Evolutionary conservation across 2,113 vertebrate genomes (phyloP), one percentile per base, ranked within the genome.

Genomic region (Centropristis striata): DNA sequence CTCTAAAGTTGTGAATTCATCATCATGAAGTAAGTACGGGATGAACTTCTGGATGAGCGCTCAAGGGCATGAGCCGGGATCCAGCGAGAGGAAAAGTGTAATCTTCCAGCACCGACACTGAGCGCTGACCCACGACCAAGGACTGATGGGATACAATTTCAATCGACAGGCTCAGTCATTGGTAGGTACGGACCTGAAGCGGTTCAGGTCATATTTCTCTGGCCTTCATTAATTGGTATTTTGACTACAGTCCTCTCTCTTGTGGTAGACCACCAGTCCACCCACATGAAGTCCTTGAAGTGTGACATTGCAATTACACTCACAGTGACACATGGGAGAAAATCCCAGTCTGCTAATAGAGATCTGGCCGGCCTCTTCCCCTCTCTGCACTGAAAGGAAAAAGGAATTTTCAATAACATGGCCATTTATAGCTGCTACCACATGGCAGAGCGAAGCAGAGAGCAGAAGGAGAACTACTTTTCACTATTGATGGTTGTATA

Each of bases 291-390:
- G 91, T 91, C 92, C 89, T 92, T 92, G 89, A 92, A 92, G 92
- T 94, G 93, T 94, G 93, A 93, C 93, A 94, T 93, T 90, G 94
- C 92, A 93, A 94, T 94, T 94, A 94, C 89, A 90, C 87, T 90
- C 88, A 75, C 84, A 28, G 68, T 92, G 89, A 91, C 92, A 92
- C 91, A 90, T 88, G 89, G 92, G 92, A 91, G 86, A 88, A 90
- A 92, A 93, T 90, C 90, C 88, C 73, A 77, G 83, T 82, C 75
- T 67, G 88, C 92, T 93, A 90, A 92, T 87, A 87, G 86, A 94
- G 91, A 88, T 91, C 86, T 81, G 85, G 66, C 80, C 58, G 21
- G 73, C 72, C 77, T 85, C 77, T 77, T 74, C 68, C 68, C 55
- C 47, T 60, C 60, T 42, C 64, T 86, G 76, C 75, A 57, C 81